Evolutionary conservation across 2,113 vertebrate genomes (phyloP).

Genomic region (Spea multiplicata): DNA sequence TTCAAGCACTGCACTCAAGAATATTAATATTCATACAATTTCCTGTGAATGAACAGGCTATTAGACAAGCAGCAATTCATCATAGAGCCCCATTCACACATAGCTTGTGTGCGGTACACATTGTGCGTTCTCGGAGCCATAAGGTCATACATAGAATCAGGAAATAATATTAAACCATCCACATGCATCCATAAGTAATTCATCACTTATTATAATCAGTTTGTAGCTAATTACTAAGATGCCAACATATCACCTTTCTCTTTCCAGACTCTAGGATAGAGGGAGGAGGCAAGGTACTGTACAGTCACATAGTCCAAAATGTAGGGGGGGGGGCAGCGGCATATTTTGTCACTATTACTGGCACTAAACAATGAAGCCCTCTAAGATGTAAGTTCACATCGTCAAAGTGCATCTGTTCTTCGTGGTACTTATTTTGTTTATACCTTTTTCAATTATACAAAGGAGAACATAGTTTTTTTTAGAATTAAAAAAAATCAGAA

Average conservation of each 20-base stretch:
- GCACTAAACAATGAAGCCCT: too few relatives aligned
- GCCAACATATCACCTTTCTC: background rate
- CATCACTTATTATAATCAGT: background rate
- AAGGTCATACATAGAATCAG: background rate
- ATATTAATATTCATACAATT: slow-evolving; percentile 1
- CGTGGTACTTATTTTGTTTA: too few relatives aligned
- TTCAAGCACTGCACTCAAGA: background rate
- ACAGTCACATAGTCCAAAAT: too few relatives aligned
- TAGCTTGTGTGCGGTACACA: background rate
- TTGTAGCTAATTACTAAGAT: background rate
- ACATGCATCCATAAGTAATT: background rate
- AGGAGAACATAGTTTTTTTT: too few relatives aligned
- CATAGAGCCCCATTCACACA: background rate
- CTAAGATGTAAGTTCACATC: too few relatives aligned
- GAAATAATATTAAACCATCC: background rate
- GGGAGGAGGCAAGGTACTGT: too few relatives aligned
- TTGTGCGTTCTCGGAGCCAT: background rate
- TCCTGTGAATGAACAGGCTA: background rate
- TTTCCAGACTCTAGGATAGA: background rate
- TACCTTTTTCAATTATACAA: too few relatives aligned
- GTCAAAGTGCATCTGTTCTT: too few relatives aligned
- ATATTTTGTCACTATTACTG: too few relatives aligned
- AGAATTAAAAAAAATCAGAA: too few relatives aligned
- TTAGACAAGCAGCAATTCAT: background rate
- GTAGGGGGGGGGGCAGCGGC: too few relatives aligned